These are phyloP conservation scores for Phylloscopus collybita DNA, from an alignment of 2,797 vertebrate species.

Conservation along the genomic window DNA sequence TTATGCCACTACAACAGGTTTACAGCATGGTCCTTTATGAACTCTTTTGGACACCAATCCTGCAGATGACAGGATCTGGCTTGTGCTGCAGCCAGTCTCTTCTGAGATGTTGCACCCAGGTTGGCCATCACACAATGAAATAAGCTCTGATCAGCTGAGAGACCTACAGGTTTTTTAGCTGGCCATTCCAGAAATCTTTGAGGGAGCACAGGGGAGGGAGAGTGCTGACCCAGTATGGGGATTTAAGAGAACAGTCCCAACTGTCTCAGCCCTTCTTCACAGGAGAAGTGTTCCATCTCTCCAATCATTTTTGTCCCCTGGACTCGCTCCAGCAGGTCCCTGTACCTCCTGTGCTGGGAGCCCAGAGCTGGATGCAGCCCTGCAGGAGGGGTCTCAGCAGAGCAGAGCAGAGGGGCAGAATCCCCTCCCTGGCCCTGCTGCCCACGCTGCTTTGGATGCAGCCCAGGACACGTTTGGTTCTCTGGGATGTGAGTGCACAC, in stretches of 20 bases:
- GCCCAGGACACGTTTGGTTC: accelerated
- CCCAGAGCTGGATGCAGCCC: background rate
- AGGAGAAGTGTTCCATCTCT: background rate
- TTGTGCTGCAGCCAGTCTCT: background rate
- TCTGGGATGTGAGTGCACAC: background rate
- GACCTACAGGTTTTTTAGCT: background rate
- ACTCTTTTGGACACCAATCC: background rate
- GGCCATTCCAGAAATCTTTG: background rate
- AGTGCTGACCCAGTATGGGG: background rate
- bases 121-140: background rate
- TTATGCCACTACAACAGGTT: background rate
- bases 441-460: background rate
- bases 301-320: background rate
- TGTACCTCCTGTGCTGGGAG: background rate
- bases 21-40: background rate
- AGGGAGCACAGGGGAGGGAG: background rate
- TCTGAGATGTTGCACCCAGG: background rate
- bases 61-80: background rate
- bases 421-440: background rate
- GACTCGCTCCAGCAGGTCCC: accelerated
- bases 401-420: background rate
- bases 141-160: background rate
- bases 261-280: background rate
- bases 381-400: background rate
- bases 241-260: background rate